A percentile compares a stretch with the other conserved stretches of the same genome.
phyloP scores from a whole-genome alignment of 2,113 vertebrate genomes.

The Microcebus tavaratra region DNA sequence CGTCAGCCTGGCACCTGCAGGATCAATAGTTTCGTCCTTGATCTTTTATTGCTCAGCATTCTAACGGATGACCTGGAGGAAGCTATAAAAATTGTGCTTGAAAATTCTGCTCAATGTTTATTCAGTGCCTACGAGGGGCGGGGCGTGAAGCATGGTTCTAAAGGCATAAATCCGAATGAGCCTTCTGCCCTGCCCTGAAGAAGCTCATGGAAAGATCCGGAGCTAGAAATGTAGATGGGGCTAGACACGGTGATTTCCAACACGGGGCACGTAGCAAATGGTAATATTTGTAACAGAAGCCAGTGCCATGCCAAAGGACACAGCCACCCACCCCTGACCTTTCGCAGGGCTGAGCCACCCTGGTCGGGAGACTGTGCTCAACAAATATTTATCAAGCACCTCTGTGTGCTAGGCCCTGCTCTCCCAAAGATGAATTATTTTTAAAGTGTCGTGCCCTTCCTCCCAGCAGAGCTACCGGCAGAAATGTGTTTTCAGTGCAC shows the following conservation, averaged over 20 bases:
- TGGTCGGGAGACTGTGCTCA: neutral
- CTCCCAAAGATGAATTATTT: neutral
- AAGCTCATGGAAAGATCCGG: accelerated
- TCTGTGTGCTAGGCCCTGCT: neutral
- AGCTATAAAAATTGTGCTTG: conserved; percentile 7
- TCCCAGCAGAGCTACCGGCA: neutral
- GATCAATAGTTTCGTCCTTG: conserved; percentile 2
- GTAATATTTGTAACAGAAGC: neutral
- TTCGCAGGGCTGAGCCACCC: neutral
- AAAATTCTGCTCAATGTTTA: neutral
- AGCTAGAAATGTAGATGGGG: accelerated
- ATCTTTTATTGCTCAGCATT: neutral
- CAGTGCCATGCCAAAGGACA: neutral
- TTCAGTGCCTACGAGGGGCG: neutral
- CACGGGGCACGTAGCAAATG: accelerated
- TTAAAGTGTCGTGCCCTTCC: neutral
- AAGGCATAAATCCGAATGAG: neutral
- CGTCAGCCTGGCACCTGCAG: neutral
- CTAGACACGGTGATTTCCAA: neutral
- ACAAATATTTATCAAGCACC: neutral
- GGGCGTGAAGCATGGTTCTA: neutral
- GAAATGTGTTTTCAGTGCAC: neutral
- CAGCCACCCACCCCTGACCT: neutral
- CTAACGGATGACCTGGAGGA: neutral
- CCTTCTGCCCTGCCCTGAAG: neutral